phyloP scores from a whole-genome alignment of 2,797 vertebrate genomes.

The Eptatretus atami region DNA sequence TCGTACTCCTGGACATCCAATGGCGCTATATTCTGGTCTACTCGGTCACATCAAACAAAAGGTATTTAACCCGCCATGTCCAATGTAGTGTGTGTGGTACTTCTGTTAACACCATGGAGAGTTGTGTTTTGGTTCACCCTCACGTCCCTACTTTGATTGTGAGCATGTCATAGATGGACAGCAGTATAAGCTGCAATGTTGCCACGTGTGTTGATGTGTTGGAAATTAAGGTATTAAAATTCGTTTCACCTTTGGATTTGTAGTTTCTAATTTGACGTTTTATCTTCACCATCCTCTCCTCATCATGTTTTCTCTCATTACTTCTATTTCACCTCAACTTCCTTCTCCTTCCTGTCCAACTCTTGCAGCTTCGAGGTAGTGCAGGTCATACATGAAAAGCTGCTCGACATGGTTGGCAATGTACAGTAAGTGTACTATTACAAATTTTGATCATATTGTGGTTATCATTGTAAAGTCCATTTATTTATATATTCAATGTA shows the following conservation, averaged over 20 bases:
- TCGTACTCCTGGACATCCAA: conserved; percentile 99
- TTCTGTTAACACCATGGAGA: background rate
- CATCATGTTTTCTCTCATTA: no score
- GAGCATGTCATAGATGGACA: conserved; percentile 13
- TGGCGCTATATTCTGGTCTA: conserved; percentile 96
- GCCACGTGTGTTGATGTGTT: no score
- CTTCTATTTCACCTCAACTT: no score
- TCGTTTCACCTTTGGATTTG: no score
- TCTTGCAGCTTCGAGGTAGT: conserved; percentile 86
- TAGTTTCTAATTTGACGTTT: no score
- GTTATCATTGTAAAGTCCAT: background rate
- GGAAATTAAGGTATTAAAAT: no score
- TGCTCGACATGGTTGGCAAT: conserved; percentile 99
- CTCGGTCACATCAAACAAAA: conserved; percentile 91
- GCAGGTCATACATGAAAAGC: conserved; percentile 96
- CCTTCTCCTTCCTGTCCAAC: no score
- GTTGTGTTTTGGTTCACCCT: background rate
- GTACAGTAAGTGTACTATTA: conserved; percentile 54
- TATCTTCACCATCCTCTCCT: no score
- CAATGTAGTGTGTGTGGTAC: background rate
- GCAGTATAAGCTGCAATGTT: background rate
- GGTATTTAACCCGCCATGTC: conserved; percentile 16
- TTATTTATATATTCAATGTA: no score
- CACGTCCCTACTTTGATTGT: conserved; percentile 10
- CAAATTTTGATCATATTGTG: background rate